Percentiles rank a stretch among this genome's conserved stretches.
Conservation (phyloP, 1,140 invertebrate genomes). For the Danaus melanippus region DNA sequence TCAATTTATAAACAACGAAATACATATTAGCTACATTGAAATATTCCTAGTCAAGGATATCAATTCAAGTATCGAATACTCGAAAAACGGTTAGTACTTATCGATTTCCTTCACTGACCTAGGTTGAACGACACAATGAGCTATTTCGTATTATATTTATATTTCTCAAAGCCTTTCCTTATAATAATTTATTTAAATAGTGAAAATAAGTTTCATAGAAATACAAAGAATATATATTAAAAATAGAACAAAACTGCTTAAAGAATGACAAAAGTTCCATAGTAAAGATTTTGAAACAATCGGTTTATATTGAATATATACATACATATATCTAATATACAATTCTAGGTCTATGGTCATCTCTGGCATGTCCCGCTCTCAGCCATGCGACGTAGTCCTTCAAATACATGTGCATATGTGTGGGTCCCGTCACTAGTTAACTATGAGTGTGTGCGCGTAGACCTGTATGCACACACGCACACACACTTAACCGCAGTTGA, state of each 20-base stretch:
- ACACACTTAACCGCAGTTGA: conserved; percentile 31
- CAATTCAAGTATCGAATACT: no score
- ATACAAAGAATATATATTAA: conserved; percentile 2
- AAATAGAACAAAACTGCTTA: background rate
- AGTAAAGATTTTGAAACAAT: no score
- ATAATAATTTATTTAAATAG: no score
- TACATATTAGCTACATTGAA: no score
- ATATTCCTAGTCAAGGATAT: no score
- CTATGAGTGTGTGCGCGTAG: conserved; percentile 38
- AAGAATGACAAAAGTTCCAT: background rate
- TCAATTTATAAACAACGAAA: no score
- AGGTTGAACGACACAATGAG: no score
- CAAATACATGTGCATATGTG: conserved; percentile 34
- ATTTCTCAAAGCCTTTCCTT: no score
- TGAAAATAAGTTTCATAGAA: background rate
- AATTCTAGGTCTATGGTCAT: conserved; percentile 17
- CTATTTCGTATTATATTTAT: no score
- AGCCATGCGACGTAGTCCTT: conserved; percentile 40
- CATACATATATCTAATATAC: background rate
- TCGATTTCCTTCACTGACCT: no score
- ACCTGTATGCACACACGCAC: conserved; percentile 28
- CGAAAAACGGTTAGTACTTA: no score
- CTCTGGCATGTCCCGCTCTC: conserved; percentile 15
- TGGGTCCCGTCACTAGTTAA: conserved; percentile 32
- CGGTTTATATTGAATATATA: background rate